Conservation (phyloP, 2,113 vertebrate genomes). For the Pseudonaja textilis region DNA sequence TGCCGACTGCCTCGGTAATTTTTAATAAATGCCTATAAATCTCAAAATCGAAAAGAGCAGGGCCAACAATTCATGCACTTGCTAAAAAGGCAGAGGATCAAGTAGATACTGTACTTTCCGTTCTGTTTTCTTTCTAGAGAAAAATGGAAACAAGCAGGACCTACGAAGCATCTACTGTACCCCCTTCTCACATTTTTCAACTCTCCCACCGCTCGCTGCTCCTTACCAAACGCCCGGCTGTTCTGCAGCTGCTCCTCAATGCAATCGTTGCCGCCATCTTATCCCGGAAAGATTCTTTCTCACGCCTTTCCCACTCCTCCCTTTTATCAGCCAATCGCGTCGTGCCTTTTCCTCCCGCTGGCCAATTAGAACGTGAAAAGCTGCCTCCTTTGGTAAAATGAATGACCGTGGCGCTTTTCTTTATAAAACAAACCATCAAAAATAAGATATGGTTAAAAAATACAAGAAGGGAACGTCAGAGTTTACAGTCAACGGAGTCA, state of each 20-base stretch:
- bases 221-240: slow-evolving; percentile 80
- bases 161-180: not conserved
- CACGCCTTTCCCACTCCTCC: slow-evolving; percentile 4
- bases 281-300: slow-evolving; percentile 27
- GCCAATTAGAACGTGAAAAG: slow-evolving; percentile 2
- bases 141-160: not conserved
- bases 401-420: not conserved
- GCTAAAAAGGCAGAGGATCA: too few species aligned
- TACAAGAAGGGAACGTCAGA: not conserved
- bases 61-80: not conserved
- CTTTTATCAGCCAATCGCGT: slow-evolving; percentile 38
- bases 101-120: not conserved
- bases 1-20: not conserved
- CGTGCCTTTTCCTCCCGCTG: not conserved
- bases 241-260: slow-evolving; percentile 67
- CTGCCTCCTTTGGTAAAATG: not conserved
- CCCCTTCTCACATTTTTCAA: not conserved
- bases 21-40: not conserved
- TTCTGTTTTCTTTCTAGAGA: not conserved
- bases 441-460: not conserved
- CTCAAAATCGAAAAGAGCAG: too few species aligned
- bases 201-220: not conserved
- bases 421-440: not conserved
- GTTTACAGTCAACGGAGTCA: not conserved
- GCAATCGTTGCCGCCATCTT: slow-evolving; percentile 85